phyloP scores from a whole-genome alignment of 35 echinoderm and acorn worm species.

The Holothuria glaberrima region DNA sequence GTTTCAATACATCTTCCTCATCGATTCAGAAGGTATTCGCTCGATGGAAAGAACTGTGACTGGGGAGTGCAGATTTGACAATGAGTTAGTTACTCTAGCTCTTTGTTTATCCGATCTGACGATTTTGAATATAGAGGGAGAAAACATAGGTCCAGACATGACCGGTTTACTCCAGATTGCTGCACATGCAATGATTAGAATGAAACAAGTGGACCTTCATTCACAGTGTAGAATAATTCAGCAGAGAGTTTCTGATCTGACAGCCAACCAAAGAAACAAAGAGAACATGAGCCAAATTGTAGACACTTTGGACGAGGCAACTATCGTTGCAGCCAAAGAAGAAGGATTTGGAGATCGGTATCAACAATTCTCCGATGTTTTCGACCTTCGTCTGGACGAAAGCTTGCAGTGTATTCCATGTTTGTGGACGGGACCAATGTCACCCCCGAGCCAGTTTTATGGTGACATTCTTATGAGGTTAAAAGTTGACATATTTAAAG shows the following conservation, averaged over 20 bases:
- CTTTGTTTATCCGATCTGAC: too few relatives aligned
- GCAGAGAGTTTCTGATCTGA: conserved; percentile 16
- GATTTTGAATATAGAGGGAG: too few relatives aligned
- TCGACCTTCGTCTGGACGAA: background rate
- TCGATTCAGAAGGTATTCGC: too few relatives aligned
- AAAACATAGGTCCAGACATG: too few relatives aligned
- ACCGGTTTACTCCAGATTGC: too few relatives aligned
- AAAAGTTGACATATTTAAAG: conserved; percentile 5
- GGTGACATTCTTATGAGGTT: background rate
- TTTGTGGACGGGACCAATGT: conserved; percentile 15
- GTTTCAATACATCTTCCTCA: too few relatives aligned
- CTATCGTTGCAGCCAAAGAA: background rate
- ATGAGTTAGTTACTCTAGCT: too few relatives aligned
- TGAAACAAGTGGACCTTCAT: background rate
- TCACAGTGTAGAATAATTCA: conserved; percentile 36
- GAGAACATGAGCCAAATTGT: conserved; percentile 4
- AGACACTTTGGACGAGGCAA: background rate
- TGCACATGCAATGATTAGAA: too few relatives aligned
- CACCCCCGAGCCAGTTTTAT: background rate
- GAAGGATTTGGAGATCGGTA: conserved; percentile 25
- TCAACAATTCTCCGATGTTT: conserved; percentile 34
- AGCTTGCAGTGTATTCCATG: background rate
- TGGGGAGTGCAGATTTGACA: too few relatives aligned
- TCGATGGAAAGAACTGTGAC: too few relatives aligned
- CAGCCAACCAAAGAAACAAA: conserved; percentile 4